Evolutionary conservation across 2,797 vertebrate species (phyloP), one percentile per base, ranked within the genome.

Genomic region (Vespertilio murinus): DNA sequence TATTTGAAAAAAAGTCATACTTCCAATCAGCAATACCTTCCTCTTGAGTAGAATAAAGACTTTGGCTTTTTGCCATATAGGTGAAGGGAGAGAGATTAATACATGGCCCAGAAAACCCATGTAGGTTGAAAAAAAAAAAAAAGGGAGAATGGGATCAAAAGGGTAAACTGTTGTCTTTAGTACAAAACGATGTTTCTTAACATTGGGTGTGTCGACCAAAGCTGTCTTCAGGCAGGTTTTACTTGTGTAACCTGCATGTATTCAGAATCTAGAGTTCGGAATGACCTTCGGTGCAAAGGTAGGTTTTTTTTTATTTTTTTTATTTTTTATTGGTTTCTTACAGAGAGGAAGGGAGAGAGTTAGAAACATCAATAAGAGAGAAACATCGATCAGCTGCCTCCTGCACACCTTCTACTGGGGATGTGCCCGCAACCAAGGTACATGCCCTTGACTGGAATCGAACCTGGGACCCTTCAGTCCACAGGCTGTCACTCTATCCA

Each of bases 181-280:
- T 38, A 40, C 18, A 92, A 96, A 82, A 74, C 64, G 74, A 93
- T 94, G 92, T 97, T 96, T 97, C 91, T 93, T 96, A 97, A 97
- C 95, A 95, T 74, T 87, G 94, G 97, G 95, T 81, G 95, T 97
- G 97, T 96, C 90, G 30, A 88, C 61, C 52, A 95, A 88, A 95
- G 80, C 64, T 93, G 89, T 96, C 95, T 97, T 94, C 61, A 93
- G 96, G 96, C 96, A 97, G 0, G 33, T 88, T 97, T 91, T 96
- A 95, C 95, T 95, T 97, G 91, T 77, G 95, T 91, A 97, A 98
- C 22, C 59, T 61, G 45, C 33, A 35, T 64, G 59, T 77, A 35
- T 79, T 71, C 67, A 93, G 52, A 88, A 84, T 64, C 42, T 23
- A 92, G 61, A 94, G 23, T 67, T 89, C 33, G 71, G 45, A 89